These are phyloP conservation scores for Mamestra configurata DNA, from an alignment of 1,140 invertebrate genomes.

Conservation along the genomic window DNA sequence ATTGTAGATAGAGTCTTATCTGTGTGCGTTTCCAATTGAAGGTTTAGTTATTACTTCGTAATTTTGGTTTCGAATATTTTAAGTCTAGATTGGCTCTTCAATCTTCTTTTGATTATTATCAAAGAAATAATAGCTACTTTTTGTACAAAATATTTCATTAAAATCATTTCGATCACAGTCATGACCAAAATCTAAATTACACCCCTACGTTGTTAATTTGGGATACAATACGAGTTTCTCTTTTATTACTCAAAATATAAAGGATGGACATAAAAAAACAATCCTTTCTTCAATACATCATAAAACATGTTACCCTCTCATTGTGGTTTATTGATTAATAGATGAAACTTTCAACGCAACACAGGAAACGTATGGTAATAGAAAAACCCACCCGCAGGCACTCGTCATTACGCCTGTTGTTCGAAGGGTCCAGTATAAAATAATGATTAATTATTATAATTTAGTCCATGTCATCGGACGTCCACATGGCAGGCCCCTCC, in stretches of 20 bases:
- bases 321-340: slow-evolving; percentile 79
- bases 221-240: slow-evolving; percentile 20
- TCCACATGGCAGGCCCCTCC: slow-evolving; percentile 68
- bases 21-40: background rate
- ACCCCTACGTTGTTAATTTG: background rate
- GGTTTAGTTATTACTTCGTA: background rate
- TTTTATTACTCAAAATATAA: slow-evolving; percentile 10
- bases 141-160: background rate
- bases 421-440: slow-evolving; percentile 71
- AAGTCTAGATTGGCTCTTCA: background rate
- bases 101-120: too few relatives aligned
- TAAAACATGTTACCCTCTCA: slow-evolving; percentile 53
- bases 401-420: slow-evolving; percentile 72
- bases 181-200: slow-evolving; percentile 5
- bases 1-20: too few relatives aligned
- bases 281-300: slow-evolving; percentile 48
- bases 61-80: background rate
- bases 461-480: slow-evolving; percentile 79
- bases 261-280: slow-evolving; percentile 40
- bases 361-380: slow-evolving; percentile 75
- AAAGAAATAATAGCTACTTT: too few relatives aligned
- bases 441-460: slow-evolving; percentile 85
- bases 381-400: slow-evolving; percentile 69
- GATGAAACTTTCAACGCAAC: slow-evolving; percentile 60
- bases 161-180: background rate